Conservation (phyloP, 2,888 invertebrate species). For the Atethmia centrago region DNA sequence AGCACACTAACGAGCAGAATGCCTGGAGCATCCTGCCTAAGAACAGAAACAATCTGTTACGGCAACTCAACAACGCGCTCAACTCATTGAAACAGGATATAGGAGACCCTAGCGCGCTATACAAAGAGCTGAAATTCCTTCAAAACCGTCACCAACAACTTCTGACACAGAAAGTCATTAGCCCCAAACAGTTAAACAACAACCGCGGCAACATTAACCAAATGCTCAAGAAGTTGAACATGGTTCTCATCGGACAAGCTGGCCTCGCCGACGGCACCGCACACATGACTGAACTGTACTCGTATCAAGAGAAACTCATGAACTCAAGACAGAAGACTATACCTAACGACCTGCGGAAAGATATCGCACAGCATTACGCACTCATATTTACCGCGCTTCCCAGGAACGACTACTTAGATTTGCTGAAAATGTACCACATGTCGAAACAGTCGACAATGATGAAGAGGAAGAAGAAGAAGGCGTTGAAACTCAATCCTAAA, state of each 20-base stretch:
- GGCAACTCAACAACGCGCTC: slow-evolving; percentile 78
- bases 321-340: slow-evolving; percentile 78
- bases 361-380: slow-evolving; percentile 88
- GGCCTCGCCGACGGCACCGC: slow-evolving; percentile 88
- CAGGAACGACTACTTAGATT: slow-evolving; percentile 82
- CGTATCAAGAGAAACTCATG: slow-evolving; percentile 79
- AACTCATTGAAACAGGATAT: slow-evolving; percentile 82
- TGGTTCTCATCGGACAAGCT: slow-evolving; percentile 91
- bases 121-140: slow-evolving; percentile 82
- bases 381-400: slow-evolving; percentile 87
- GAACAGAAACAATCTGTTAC: slow-evolving; percentile 78
- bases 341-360: slow-evolving; percentile 81
- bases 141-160: slow-evolving; percentile 85
- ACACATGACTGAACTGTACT: slow-evolving; percentile 84
- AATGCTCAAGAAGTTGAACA: slow-evolving; percentile 88
- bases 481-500: slow-evolving; percentile 67
- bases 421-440: slow-evolving; percentile 77
- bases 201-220: slow-evolving; percentile 84
- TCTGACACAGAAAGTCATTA: slow-evolving; percentile 79
- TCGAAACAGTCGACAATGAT: slow-evolving; percentile 59
- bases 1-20: slow-evolving; percentile 46
- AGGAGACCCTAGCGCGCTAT: slow-evolving; percentile 88
- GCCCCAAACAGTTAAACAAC: slow-evolving; percentile 76
- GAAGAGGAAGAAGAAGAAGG: slow-evolving; percentile 71
- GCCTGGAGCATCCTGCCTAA: slow-evolving; percentile 76